These are phyloP conservation scores for Astreopora myriophthalma DNA, from an alignment of 64 coral and sea anemone genomes.

Conservation along the genomic window DNA sequence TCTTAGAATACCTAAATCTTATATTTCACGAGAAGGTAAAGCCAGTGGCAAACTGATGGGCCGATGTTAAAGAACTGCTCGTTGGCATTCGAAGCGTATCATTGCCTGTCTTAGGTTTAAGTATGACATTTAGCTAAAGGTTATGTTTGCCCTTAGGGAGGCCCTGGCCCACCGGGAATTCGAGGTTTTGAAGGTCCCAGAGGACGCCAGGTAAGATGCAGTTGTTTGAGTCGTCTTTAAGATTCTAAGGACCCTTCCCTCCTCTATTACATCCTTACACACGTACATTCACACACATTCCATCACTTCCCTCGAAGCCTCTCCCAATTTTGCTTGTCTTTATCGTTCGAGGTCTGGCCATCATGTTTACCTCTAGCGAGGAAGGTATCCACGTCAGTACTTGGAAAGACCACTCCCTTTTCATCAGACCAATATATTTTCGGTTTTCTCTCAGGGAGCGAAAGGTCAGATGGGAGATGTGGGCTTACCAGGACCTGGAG, in stretches of 20 bases:
- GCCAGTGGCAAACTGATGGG: too few species aligned
- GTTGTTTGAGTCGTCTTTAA: neutral
- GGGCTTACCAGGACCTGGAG: conserved; percentile 13
- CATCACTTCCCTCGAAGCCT: too few species aligned
- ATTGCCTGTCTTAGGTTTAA: neutral
- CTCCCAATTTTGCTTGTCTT: too few species aligned
- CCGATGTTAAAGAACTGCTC: too few species aligned
- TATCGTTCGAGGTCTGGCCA: too few species aligned
- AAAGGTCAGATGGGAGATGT: conserved; percentile 12
- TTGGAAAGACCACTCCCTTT: neutral
- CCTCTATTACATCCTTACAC: neutral
- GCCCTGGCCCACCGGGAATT: neutral
- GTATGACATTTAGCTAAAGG: neutral
- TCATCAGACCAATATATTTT: neutral
- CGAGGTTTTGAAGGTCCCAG: neutral
- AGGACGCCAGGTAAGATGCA: conserved; percentile 4
- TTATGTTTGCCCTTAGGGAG: neutral
- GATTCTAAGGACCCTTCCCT: neutral
- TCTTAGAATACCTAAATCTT: too few species aligned
- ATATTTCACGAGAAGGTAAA: neutral
- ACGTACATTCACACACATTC: neutral
- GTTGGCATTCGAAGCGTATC: too few species aligned
- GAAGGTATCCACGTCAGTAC: too few species aligned
- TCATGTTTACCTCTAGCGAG: too few species aligned
- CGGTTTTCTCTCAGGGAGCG: conserved; percentile 20